phyloP scores from a whole-genome alignment of 2,113 vertebrate genomes.

The Petroica traversi region DNA sequence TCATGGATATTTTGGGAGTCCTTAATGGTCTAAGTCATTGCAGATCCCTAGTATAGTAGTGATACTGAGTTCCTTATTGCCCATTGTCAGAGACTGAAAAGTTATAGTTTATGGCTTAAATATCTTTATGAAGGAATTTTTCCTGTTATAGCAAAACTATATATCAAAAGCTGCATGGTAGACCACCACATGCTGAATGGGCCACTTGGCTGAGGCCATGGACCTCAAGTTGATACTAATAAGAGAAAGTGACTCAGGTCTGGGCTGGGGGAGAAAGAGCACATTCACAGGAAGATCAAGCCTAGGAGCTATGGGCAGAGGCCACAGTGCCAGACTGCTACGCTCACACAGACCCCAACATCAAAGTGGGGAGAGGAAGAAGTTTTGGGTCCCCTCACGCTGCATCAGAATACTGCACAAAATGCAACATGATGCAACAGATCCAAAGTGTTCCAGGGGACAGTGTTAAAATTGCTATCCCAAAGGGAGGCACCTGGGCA shows the following conservation, averaged over 20 bases:
- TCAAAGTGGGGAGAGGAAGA: neutral
- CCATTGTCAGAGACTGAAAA: neutral
- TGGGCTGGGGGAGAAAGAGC: neutral
- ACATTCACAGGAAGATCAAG: neutral
- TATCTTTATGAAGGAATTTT: neutral
- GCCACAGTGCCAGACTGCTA: neutral
- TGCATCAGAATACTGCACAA: neutral
- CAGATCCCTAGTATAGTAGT: neutral
- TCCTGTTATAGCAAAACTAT: neutral
- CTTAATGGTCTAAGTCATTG: neutral
- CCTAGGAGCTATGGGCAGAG: neutral
- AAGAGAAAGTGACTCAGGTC: neutral
- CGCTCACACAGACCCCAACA: neutral
- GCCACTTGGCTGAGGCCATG: neutral
- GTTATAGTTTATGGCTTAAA: neutral
- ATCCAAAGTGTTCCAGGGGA: neutral
- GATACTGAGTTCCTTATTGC: neutral
- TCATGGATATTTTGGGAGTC: neutral
- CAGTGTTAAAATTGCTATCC: too few relatives aligned
- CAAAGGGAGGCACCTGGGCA: too few relatives aligned
- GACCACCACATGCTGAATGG: neutral
- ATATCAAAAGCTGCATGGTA: neutral
- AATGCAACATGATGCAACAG: neutral
- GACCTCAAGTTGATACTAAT: neutral
- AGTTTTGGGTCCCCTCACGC: neutral